Evolutionary conservation across 1,140 invertebrate species (phyloP).

Genomic region (Drosophila auraria): DNA sequence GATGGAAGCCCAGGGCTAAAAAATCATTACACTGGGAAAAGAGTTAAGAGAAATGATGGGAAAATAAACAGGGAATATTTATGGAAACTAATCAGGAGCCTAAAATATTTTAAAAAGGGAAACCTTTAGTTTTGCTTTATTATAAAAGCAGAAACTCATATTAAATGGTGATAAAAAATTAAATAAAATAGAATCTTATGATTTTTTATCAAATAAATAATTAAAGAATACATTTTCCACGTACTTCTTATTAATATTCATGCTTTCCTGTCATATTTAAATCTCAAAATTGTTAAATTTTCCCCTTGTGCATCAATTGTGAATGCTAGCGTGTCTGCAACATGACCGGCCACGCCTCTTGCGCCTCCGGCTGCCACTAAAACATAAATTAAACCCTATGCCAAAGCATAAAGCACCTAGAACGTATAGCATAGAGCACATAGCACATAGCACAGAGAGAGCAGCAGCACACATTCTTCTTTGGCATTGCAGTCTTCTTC

Average conservation of each 20-base stretch:
- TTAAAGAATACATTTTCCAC: not conserved
- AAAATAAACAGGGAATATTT: not conserved
- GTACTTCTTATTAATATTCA: no score
- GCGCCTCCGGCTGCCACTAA: slow-evolving; percentile 39
- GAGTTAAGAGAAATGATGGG: not conserved
- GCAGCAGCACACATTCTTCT: slow-evolving; percentile 43
- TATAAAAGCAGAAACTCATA: not conserved
- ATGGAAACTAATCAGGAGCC: not conserved
- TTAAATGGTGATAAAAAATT: no score
- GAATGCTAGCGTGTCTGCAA: slow-evolving; percentile 46
- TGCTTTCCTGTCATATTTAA: not conserved
- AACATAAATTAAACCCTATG: slow-evolving; percentile 70
- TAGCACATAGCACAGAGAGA: slow-evolving; percentile 30
- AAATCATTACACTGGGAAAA: not conserved
- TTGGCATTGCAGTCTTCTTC: slow-evolving; percentile 24
- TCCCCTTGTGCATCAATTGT: slow-evolving; percentile 21
- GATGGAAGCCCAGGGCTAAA: not conserved
- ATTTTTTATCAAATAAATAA: no score
- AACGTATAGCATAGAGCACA: slow-evolving; percentile 14
- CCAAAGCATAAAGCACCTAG: slow-evolving; percentile 20
- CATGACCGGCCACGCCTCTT: slow-evolving; percentile 49
- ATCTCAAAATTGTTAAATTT: not conserved
- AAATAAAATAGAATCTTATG: not conserved
- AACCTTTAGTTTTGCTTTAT: no score
- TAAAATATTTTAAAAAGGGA: not conserved